Evolutionary conservation across 2,797 vertebrate species (phyloP).

Genomic region (Anableps anableps): DNA sequence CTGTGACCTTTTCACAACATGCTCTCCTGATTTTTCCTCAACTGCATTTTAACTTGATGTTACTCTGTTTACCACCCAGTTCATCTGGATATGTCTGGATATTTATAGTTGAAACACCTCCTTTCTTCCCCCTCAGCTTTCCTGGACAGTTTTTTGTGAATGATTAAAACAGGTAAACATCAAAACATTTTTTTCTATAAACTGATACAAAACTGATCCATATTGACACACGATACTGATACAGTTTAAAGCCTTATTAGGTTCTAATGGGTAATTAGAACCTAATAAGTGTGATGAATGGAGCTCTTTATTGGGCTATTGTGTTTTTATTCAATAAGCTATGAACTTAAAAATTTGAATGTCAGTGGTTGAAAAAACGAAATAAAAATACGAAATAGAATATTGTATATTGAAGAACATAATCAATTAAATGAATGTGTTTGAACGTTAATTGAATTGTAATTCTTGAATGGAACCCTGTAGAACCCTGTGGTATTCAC

Average conservation of each 20-base stretch:
- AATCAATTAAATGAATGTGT: too few relatives aligned
- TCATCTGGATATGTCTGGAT: background rate
- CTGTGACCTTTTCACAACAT: conserved; percentile 66
- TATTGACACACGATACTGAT: background rate
- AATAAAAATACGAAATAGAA: background rate
- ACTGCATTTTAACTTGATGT: conserved; percentile 33
- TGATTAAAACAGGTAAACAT: background rate
- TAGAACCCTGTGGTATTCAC: too few relatives aligned
- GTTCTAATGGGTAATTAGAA: background rate
- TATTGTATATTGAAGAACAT: too few relatives aligned
- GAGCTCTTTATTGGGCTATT: background rate
- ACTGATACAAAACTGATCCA: background rate
- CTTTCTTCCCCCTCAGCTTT: background rate
- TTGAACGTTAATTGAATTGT: too few relatives aligned
- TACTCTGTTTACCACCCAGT: conserved; percentile 9
- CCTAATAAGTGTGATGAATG: background rate
- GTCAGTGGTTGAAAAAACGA: background rate
- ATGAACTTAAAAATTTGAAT: background rate
- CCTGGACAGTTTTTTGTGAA: background rate
- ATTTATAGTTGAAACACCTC: background rate
- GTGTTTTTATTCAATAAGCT: background rate
- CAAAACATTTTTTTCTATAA: background rate
- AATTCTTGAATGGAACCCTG: too few relatives aligned
- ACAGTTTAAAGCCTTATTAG: background rate
- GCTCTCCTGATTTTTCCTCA: conserved; percentile 34